Evolutionary conservation across 2,113 vertebrate genomes (phyloP).

Genomic region (Tetrax tetrax): DNA sequence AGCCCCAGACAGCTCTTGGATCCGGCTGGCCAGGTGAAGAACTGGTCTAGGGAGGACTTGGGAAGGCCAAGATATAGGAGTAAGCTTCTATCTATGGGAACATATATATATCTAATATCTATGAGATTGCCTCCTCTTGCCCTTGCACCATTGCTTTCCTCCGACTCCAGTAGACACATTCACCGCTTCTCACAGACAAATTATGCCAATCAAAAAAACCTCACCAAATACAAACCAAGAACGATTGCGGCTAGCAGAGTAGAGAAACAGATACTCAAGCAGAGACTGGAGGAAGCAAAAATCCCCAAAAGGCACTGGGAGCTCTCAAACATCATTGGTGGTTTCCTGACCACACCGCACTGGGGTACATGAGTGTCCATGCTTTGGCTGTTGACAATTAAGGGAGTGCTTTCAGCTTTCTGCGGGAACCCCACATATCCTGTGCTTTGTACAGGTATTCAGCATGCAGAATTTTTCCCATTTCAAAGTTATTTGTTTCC

Average conservation of each 20-base stretch:
- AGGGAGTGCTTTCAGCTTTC: neutral
- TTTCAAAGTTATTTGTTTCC: neutral
- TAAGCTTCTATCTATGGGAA: neutral
- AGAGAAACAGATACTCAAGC: neutral
- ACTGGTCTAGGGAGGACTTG: neutral
- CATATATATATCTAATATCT: accelerated
- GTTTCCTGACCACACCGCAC: accelerated
- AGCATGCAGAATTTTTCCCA: neutral
- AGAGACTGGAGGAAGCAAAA: neutral
- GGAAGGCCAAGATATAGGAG: neutral
- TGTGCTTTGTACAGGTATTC: neutral
- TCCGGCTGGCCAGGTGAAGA: neutral
- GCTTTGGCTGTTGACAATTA: neutral
- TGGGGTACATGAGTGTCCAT: neutral
- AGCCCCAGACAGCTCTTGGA: neutral
- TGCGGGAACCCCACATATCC: neutral
- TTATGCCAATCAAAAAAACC: neutral
- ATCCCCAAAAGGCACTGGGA: neutral
- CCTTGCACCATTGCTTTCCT: neutral
- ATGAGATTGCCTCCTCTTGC: neutral
- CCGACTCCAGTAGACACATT: neutral
- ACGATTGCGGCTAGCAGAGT: neutral
- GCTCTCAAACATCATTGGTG: neutral
- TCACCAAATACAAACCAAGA: neutral
- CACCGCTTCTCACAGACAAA: neutral